Evolutionary conservation across 2,797 vertebrate species (phyloP), one percentile per base, ranked within the genome.

Genomic region (Amazona finschi): DNA sequence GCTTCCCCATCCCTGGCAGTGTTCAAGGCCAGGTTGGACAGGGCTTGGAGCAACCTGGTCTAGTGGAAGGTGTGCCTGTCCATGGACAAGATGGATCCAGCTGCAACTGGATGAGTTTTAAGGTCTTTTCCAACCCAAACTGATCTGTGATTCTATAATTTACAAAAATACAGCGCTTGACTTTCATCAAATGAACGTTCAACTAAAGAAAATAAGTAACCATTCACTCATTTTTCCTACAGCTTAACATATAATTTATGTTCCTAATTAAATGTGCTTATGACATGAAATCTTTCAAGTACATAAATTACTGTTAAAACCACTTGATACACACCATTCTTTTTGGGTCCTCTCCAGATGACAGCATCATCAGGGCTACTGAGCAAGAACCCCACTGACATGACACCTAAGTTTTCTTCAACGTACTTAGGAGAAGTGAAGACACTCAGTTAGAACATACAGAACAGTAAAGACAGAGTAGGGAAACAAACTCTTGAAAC

Each of bases 271-370:
- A 70, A 58, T 22, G 61, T 83, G 25, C 6, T 53, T 8, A 39
- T 1, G 7, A 4, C n/a, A 69, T 7, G 15, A 39, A 50, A 38
- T 15, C 47, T 73, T 71, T n/a, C 5, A 21, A 38, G 8, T 6
- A 44, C 3, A 3, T 44, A 24, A 74, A 55, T 6, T 36, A 15
- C 14, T 81, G 30, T 8, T 49, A 52, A 33, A 39, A 62, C 50
- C 14, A 11, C 36, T 52, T 30, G 15, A 31, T 9, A 96, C 95
- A 7, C 46, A 99, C 99, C 99, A 11, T 99, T 99, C 94, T 99
- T 99, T 96, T 99, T 99, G 2, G 99, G 99, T 79, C 99, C 99
- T 95, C 99, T 98, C 99, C 99, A 99, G 97, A 99, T 99, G 62
- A 99, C 98, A 4, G 99, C 99, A 53, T 99, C 99, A 77, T 99